Percentiles rank a stretch among this genome's conserved stretches.
Conservation (phyloP, 2,888 invertebrate genomes). For the Celastrina argiolus region DNA sequence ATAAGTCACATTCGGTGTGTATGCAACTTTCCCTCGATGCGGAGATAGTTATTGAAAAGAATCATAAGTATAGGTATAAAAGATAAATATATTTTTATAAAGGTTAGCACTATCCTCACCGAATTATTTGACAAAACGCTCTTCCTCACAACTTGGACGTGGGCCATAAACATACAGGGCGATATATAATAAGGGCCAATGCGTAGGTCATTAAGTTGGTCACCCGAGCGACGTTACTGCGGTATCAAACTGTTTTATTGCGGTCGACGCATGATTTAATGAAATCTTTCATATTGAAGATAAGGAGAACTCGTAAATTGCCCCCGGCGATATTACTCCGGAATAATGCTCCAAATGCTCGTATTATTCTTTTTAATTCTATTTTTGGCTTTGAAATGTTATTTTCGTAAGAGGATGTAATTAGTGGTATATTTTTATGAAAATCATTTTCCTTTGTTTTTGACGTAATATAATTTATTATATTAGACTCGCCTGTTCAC, state of each 20-base stretch:
- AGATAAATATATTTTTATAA: no score
- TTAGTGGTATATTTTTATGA: neutral
- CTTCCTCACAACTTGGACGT: neutral
- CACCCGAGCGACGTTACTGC: conserved; percentile 64
- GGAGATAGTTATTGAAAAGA: no score
- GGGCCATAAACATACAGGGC: neutral
- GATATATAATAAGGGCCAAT: conserved; percentile 19
- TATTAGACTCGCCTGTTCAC: no score
- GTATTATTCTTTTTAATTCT: conserved; percentile 13
- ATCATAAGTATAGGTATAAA: no score
- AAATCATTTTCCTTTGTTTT: no score
- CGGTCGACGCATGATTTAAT: conserved; percentile 70
- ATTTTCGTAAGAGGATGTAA: neutral
- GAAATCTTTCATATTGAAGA: conserved; percentile 75
- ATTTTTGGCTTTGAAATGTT: neutral
- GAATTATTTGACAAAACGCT: no score
- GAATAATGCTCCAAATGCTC: conserved; percentile 39
- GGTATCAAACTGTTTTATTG: conserved; percentile 77
- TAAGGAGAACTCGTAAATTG: conserved; percentile 65
- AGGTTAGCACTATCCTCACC: no score
- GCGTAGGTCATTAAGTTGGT: conserved; percentile 68
- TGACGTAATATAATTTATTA: no score
- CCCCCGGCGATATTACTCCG: conserved; percentile 52
- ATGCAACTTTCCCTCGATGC: no score
- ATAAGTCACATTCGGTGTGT: no score